Evolutionary conservation across 1,140 invertebrate genomes (phyloP).

Genomic region (Battus philenor): DNA sequence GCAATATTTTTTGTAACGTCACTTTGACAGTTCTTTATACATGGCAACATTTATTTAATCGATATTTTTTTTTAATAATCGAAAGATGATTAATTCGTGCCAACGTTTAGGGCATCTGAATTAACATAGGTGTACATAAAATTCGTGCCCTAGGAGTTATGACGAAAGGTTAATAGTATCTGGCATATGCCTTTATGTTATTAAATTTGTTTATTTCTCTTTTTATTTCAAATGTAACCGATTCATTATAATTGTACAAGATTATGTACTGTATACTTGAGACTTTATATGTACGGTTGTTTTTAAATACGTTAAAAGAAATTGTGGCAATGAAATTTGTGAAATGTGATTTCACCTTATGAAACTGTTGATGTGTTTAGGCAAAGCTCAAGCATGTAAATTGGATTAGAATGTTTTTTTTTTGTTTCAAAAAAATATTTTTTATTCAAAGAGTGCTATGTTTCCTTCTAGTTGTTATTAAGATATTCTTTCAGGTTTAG

Average conservation of each 20-base stretch:
- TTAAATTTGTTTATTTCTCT: no score
- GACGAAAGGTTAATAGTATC: no score
- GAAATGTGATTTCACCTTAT: conserved; percentile 64
- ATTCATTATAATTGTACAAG: no score
- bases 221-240: no score
- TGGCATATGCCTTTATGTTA: no score
- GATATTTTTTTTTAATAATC: no score
- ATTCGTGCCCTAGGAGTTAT: no score
- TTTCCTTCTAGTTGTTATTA: conserved; percentile 53
- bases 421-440: conserved; percentile 26
- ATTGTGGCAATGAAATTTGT: conserved; percentile 24
- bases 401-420: conserved; percentile 33
- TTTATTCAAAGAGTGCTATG: conserved; percentile 63
- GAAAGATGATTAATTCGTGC: conserved; percentile 5
- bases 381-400: conserved; percentile 68
- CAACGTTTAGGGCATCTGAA: conserved; percentile 11
- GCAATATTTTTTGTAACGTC: conserved; percentile 2
- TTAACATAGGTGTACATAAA: conserved; percentile 8
- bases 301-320: no score
- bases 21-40: conserved; percentile 1
- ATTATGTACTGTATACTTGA: no score
- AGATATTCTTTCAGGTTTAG: conserved; percentile 59
- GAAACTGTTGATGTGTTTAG: conserved; percentile 46
- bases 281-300: no score
- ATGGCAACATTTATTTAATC: neutral